Conservation (phyloP, 1,140 invertebrate genomes). For the Hormaphis cornu region DNA sequence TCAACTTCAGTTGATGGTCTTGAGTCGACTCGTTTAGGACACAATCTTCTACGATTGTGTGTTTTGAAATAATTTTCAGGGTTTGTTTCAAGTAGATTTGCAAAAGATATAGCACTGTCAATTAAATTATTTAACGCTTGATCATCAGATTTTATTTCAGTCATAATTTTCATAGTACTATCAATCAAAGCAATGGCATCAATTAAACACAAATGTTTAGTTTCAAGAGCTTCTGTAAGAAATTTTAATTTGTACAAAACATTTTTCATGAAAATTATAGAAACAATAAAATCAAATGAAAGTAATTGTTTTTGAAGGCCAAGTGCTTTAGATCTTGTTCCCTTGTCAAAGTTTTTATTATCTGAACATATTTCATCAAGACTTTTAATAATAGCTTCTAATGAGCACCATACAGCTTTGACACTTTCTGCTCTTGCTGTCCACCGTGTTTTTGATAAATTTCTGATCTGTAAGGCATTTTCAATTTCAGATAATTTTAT, state of each 20-base stretch:
- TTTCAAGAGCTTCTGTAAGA: constrained; percentile 4
- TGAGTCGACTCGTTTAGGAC: background rate
- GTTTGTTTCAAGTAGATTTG: too few species aligned
- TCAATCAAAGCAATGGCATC: background rate
- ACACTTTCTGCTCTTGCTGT: background rate
- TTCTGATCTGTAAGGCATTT: background rate
- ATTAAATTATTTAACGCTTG: background rate
- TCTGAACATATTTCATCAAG: background rate
- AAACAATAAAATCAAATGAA: constrained; percentile 8
- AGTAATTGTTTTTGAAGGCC: background rate
- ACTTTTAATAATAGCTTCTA: background rate
- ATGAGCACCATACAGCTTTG: constrained; percentile 3
- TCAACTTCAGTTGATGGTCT: background rate
- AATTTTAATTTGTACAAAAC: constrained; percentile 5
- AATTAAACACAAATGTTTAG: constrained; percentile 1
- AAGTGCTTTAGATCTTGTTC: background rate
- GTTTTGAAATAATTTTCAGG: too few species aligned
- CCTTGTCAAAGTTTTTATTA: background rate
- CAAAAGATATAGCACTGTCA: too few species aligned
- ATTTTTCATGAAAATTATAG: constrained; percentile 1
- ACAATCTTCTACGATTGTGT: background rate
- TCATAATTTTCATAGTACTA: background rate
- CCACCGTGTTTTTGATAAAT: constrained; percentile 12
- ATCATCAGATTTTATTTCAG: background rate
- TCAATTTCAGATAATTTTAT: background rate